These are phyloP conservation scores for Syngnathus scovelli DNA, from an alignment of 2,113 vertebrate genomes.

Conservation along the genomic window DNA sequence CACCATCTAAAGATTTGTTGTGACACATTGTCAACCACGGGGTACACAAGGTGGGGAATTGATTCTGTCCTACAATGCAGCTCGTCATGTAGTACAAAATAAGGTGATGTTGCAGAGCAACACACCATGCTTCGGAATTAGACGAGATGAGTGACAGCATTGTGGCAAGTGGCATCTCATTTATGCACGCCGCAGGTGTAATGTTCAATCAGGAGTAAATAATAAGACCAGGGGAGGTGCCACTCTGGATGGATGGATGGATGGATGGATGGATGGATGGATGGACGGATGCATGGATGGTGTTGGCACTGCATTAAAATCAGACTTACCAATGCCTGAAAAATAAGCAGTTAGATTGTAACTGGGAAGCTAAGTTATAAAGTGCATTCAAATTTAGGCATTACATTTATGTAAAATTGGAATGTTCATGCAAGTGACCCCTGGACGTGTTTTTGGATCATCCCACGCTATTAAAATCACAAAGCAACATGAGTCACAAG, in stretches of 20 bases:
- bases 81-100: neutral
- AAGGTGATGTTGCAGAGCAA: neutral
- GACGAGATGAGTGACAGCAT: constrained; percentile 1
- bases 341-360: neutral
- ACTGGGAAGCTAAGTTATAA: neutral
- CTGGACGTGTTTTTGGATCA: neutral
- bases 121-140: neutral
- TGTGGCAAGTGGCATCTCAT: constrained; percentile 6
- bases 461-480: neutral
- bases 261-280: no score
- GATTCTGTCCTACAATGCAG: neutral
- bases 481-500: neutral
- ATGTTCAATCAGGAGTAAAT: neutral
- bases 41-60: neutral
- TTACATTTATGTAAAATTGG: neutral
- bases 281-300: no score
- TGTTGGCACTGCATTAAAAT: neutral
- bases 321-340: neutral
- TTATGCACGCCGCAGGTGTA: neutral
- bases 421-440: neutral
- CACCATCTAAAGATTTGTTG: neutral
- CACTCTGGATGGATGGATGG: no score
- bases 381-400: neutral
- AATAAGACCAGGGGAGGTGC: neutral
- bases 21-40: neutral